A percentile compares a stretch with the other conserved stretches of the same genome.
These are phyloP conservation scores for Menidia beryllina DNA, from an alignment of 2,113 vertebrate genomes.

Conservation along the genomic window DNA sequence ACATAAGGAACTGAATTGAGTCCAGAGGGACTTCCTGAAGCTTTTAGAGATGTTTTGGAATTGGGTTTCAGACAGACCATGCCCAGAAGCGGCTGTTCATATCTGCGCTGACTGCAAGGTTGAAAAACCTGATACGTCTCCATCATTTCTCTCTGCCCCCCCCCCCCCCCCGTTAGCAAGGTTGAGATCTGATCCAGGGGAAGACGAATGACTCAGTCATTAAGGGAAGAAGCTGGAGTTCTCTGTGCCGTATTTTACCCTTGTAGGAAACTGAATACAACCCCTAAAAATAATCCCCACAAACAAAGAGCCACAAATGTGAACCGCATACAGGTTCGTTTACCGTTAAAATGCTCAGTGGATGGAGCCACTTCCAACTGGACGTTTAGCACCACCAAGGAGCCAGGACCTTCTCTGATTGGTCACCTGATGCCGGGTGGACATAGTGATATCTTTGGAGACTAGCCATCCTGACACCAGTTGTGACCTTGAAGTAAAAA, in stretches of 20 bases:
- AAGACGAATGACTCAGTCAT: slow-evolving; percentile 59
- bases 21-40: slow-evolving; percentile 69
- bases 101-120: slow-evolving; percentile 47
- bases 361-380: not conserved
- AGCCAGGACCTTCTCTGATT: not conserved
- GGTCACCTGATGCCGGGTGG: not conserved
- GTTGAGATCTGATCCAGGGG: slow-evolving; percentile 54
- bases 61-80: slow-evolving; percentile 64
- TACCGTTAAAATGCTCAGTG: not conserved
- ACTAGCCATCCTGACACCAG: not conserved
- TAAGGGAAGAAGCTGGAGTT: slow-evolving; percentile 46
- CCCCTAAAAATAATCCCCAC: slow-evolving; percentile 24
- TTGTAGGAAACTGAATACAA: slow-evolving; percentile 35
- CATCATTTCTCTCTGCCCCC: slow-evolving; percentile 38
- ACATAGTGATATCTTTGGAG: not conserved
- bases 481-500: not conserved
- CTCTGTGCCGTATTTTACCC: slow-evolving; percentile 53
- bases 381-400: not conserved
- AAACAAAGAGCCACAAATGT: slow-evolving; percentile 14
- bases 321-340: not conserved
- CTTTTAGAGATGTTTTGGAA: slow-evolving; percentile 63
- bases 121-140: slow-evolving; percentile 60
- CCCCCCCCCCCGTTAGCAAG: slow-evolving; percentile 2
- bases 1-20: slow-evolving; percentile 56
- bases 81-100: slow-evolving; percentile 57